Percentiles rank a stretch among this genome's conserved stretches.
phyloP scores from a whole-genome alignment of 2,888 invertebrate species.

The Epinotia ramella region DNA sequence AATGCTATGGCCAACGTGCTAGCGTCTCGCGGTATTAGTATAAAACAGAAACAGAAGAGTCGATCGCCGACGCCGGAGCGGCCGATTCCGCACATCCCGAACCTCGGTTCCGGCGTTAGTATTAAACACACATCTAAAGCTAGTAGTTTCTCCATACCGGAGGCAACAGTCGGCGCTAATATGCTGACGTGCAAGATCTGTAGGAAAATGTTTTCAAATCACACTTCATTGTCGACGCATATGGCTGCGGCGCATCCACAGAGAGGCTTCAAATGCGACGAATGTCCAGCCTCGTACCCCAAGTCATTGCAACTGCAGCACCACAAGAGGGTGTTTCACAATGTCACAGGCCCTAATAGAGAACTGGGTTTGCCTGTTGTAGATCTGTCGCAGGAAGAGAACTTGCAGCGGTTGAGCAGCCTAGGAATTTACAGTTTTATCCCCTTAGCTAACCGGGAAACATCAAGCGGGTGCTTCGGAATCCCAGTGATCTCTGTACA shows the following conservation, averaged over 20 bases:
- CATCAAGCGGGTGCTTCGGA: constrained; percentile 87
- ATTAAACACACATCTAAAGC: constrained; percentile 83
- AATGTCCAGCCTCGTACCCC: constrained; percentile 90
- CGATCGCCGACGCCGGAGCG: constrained; percentile 77
- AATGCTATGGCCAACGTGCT: constrained; percentile 91
- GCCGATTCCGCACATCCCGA: constrained; percentile 76
- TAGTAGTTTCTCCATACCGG: constrained; percentile 76
- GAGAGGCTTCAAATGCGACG: constrained; percentile 86
- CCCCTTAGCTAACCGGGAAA: constrained; percentile 88
- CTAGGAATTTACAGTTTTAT: constrained; percentile 91
- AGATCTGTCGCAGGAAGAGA: constrained; percentile 88
- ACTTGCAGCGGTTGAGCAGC: constrained; percentile 86
- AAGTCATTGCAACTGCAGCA: constrained; percentile 88
- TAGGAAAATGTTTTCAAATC: constrained; percentile 78
- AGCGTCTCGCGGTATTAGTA: constrained; percentile 91
- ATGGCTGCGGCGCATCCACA: constrained; percentile 76
- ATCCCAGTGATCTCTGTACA: constrained; percentile 89
- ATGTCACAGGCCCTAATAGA: constrained; percentile 73
- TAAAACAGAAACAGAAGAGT: constrained; percentile 87
- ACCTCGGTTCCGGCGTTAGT: constrained; percentile 80
- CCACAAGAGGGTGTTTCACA: constrained; percentile 80
- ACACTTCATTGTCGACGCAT: constrained; percentile 70
- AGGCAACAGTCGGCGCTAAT: constrained; percentile 74
- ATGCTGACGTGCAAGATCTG: constrained; percentile 77
- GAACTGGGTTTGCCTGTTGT: constrained; percentile 91